These are phyloP conservation scores for Edolisoma coerulescens DNA, from an alignment of 2,113 vertebrate genomes.

Conservation along the genomic window DNA sequence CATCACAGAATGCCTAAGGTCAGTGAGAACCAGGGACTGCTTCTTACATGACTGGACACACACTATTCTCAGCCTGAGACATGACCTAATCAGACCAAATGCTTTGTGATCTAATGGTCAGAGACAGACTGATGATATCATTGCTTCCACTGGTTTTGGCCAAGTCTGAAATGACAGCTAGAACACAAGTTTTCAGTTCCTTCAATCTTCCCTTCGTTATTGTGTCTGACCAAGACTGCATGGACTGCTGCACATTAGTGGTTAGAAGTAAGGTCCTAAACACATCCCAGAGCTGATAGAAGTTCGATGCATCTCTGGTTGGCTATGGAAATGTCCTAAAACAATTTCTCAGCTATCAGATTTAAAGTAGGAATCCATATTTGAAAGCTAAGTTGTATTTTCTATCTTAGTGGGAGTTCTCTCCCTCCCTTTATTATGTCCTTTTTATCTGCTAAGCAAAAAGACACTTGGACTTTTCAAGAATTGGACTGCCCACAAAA, in stretches of 20 bases:
- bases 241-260: background rate
- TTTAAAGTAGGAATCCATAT: background rate
- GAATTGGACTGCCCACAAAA: background rate
- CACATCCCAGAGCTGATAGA: background rate
- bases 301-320: background rate
- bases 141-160: background rate
- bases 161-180: background rate
- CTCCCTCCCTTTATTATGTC: background rate
- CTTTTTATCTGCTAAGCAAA: background rate
- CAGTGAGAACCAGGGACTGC: background rate
- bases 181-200: background rate
- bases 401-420: background rate
- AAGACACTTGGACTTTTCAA: background rate
- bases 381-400: background rate
- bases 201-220: background rate
- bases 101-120: constrained; percentile 14
- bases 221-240: background rate
- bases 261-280: background rate
- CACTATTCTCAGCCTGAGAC: constrained; percentile 14
- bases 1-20: background rate
- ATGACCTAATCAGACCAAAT: constrained; percentile 17
- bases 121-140: constrained; percentile 21
- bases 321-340: background rate
- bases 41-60: background rate
- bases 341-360: background rate